Percentiles rank a stretch among this genome's conserved stretches.
These are phyloP conservation scores for Acanthococcus lagerstroemiae DNA, from an alignment of 2,888 invertebrate species.

Conservation along the genomic window DNA sequence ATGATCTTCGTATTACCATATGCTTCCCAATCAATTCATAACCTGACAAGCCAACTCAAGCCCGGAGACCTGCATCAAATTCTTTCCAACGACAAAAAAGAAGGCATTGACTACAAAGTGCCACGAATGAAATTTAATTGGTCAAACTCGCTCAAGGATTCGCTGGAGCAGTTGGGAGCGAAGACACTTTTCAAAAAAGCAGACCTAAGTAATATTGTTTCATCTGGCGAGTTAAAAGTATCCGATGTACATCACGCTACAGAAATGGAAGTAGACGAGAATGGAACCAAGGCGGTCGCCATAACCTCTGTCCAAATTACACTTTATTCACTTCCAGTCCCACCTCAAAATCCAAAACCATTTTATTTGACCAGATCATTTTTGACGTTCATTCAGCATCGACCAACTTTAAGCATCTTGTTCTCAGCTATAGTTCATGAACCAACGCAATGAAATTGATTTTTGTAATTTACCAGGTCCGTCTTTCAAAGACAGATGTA, in stretches of 20 bases:
- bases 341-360: not conserved
- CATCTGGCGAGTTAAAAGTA: slow-evolving; percentile 31
- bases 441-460: too few species aligned
- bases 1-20: not conserved
- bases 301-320: slow-evolving; percentile 41
- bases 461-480: too few species aligned
- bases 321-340: not conserved
- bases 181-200: slow-evolving; percentile 54
- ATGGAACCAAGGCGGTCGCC: slow-evolving; percentile 46
- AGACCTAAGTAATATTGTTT: slow-evolving; percentile 47
- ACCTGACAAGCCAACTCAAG: not conserved
- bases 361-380: slow-evolving; percentile 44
- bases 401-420: slow-evolving; percentile 41
- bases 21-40: not conserved
- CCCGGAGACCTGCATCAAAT: not conserved
- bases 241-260: slow-evolving; percentile 46
- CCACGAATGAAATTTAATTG: slow-evolving; percentile 31
- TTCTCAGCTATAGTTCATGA: slow-evolving; percentile 43
- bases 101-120: slow-evolving; percentile 1
- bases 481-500: too few species aligned
- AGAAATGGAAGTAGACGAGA: slow-evolving; percentile 44
- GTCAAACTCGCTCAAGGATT: slow-evolving; percentile 39
- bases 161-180: slow-evolving; percentile 51
- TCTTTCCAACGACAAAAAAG: not conserved
- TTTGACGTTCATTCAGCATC: slow-evolving; percentile 44